Conservation (phyloP, 2,888 invertebrate species). For the Trichopoda pennipes region DNA sequence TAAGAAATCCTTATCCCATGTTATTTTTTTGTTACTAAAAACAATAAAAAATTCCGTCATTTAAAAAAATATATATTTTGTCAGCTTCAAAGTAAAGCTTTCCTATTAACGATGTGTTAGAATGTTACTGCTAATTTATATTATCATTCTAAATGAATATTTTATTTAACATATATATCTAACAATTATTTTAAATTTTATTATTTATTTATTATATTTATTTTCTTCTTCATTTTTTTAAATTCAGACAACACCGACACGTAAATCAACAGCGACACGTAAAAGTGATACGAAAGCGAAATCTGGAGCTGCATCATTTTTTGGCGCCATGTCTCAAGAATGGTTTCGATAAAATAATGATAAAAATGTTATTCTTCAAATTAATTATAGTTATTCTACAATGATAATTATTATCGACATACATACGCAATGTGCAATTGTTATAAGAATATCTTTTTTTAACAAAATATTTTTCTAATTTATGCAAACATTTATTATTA, state of each 20-base stretch:
- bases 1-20: no score
- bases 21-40: no score
- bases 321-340: slow-evolving; percentile 90
- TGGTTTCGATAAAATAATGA: slow-evolving; percentile 85
- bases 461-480: slow-evolving; percentile 20
- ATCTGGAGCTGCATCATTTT: slow-evolving; percentile 90
- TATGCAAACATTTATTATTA: slow-evolving; percentile 11
- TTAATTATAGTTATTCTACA: background rate
- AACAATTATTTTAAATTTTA: background rate
- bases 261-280: slow-evolving; percentile 69
- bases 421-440: slow-evolving; percentile 14
- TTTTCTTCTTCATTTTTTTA: background rate
- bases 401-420: background rate
- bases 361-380: background rate
- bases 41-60: no score
- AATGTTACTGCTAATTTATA: no score
- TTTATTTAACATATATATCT: background rate
- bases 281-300: slow-evolving; percentile 79
- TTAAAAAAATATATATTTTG: no score
- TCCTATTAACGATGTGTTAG: no score
- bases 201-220: no score
- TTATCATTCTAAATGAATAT: no score
- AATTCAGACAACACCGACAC: slow-evolving; percentile 72
- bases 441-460: slow-evolving; percentile 18
- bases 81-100: no score